phyloP scores from a whole-genome alignment of 2,797 vertebrate species.

The Babyrousa celebensis region DNA sequence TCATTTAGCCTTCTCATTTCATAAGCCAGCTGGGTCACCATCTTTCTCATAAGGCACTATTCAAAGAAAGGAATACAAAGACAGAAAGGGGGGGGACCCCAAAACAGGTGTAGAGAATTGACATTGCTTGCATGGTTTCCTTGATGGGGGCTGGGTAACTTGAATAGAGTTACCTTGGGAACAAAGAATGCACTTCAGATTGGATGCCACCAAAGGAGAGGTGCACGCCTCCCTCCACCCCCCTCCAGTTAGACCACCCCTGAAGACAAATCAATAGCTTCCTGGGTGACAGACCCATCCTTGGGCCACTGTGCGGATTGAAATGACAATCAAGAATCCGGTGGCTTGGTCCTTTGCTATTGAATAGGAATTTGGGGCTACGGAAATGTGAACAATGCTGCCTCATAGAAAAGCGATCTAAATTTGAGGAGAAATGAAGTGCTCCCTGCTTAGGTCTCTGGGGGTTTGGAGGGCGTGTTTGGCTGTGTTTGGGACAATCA shows the following conservation, averaged over 20 bases:
- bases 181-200: accelerated
- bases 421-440: accelerated
- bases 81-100: too few species aligned
- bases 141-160: too few species aligned
- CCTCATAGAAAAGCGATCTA: background rate
- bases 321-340: accelerated
- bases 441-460: accelerated
- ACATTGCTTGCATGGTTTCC: background rate
- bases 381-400: accelerated
- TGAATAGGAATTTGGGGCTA: accelerated
- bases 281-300: accelerated
- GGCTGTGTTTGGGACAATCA: accelerated
- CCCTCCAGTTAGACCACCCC: background rate
- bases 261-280: background rate
- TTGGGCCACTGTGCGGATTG: accelerated
- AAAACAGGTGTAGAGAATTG: background rate
- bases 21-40: background rate
- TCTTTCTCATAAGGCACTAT: too few species aligned
- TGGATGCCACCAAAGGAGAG: accelerated
- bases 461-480: background rate
- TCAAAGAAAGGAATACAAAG: too few species aligned
- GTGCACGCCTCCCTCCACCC: too few species aligned
- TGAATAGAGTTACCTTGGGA: accelerated
- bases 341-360: accelerated
- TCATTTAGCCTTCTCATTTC: conserved; percentile 1